A percentile compares a stretch with the other conserved stretches of the same genome.
phyloP scores from a whole-genome alignment of 2,888 invertebrate species.

The Mycalesis mineus region DNA sequence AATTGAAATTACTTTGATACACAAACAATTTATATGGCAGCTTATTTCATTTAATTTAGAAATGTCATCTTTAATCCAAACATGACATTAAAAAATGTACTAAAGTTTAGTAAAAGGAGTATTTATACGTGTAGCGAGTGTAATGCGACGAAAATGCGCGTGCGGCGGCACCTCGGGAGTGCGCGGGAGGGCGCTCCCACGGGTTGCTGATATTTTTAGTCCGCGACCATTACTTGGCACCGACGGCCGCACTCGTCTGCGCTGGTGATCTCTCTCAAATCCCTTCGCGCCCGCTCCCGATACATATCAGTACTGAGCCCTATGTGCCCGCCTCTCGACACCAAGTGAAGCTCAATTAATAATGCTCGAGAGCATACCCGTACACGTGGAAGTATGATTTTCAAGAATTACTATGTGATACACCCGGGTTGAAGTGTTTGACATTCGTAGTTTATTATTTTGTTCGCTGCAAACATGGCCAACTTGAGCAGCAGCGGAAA shows the following conservation, averaged over 20 bases:
- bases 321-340: slow-evolving; percentile 37
- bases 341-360: slow-evolving; percentile 17
- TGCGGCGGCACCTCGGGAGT: slow-evolving; percentile 63
- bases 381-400: slow-evolving; percentile 48
- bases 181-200: slow-evolving; percentile 79
- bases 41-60: neutral
- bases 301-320: slow-evolving; percentile 62
- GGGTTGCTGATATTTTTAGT: slow-evolving; percentile 83
- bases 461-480: slow-evolving; percentile 46
- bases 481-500: slow-evolving; percentile 58
- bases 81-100: slow-evolving; percentile 3
- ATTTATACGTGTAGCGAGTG: slow-evolving; percentile 31
- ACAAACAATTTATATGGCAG: neutral
- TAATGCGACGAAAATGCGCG: slow-evolving; percentile 67
- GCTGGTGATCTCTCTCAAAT: slow-evolving; percentile 76
- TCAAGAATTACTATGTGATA: slow-evolving; percentile 54
- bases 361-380: slow-evolving; percentile 10
- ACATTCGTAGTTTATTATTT: slow-evolving; percentile 32
- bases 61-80: slow-evolving; percentile 9
- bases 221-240: slow-evolving; percentile 82
- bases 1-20: neutral
- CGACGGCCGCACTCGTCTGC: slow-evolving; percentile 75
- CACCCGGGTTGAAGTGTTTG: slow-evolving; percentile 59
- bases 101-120: slow-evolving; percentile 16
- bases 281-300: slow-evolving; percentile 67